Evolutionary conservation across 2,797 vertebrate genomes (phyloP).

Genomic region (Carduelis carduelis): DNA sequence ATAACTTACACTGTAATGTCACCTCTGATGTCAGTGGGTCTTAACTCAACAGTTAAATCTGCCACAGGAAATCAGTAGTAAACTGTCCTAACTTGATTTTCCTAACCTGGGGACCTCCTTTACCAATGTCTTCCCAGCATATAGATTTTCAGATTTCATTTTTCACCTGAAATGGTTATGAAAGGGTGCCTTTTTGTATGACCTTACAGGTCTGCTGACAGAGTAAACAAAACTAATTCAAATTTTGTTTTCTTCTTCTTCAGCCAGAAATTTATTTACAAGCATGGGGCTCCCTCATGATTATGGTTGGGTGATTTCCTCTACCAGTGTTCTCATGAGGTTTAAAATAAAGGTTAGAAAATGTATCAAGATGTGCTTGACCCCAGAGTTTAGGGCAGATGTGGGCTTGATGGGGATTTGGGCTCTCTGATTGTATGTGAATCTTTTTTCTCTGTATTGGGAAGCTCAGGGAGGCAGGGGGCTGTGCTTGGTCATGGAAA

Average conservation of each 20-base stretch:
- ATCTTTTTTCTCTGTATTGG: not conserved
- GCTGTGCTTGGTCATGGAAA: rapidly evolving
- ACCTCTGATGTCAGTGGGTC: not conserved
- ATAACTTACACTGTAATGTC: not conserved
- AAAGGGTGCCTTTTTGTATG: not conserved
- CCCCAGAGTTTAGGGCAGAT: not conserved
- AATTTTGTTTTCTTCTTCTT: not conserved
- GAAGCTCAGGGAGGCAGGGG: not conserved
- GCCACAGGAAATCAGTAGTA: not conserved
- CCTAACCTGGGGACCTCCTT: not conserved
- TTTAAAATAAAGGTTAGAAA: not conserved
- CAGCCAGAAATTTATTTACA: not conserved
- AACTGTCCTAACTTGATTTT: not conserved
- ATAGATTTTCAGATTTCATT: not conserved
- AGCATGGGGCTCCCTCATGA: slow-evolving; percentile 47
- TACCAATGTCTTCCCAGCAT: not conserved
- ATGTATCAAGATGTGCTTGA: not conserved
- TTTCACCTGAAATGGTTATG: not conserved
- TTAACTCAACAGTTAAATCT: not conserved
- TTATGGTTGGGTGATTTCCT: not conserved
- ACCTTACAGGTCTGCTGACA: not conserved
- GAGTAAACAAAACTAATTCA: not conserved
- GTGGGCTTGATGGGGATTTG: not conserved
- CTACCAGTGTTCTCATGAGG: not conserved
- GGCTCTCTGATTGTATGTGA: not conserved